Conservation (phyloP, 1,140 invertebrate species). For the Hyles euphorbiae region DNA sequence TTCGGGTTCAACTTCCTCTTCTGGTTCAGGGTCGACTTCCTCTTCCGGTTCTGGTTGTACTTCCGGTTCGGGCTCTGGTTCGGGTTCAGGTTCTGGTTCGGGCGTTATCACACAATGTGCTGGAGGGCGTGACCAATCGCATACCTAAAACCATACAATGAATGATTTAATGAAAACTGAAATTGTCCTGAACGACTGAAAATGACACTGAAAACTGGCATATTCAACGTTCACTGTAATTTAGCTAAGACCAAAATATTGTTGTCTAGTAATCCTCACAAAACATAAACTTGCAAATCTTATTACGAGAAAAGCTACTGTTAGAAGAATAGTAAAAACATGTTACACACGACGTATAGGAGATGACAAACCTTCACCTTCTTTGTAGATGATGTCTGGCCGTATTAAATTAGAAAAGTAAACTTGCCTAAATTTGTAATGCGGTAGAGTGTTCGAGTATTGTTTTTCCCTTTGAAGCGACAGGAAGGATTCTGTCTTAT, state of each 20-base stretch:
- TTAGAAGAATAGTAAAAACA: too few relatives aligned
- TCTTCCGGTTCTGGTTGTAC: slow-evolving; percentile 33
- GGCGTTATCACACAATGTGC: slow-evolving; percentile 28
- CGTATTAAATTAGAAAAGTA: too few relatives aligned
- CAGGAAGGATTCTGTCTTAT: too few relatives aligned
- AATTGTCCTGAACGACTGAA: neutral
- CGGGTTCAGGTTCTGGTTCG: slow-evolving; percentile 31
- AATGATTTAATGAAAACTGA: neutral
- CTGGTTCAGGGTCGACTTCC: slow-evolving; percentile 35
- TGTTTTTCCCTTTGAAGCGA: too few relatives aligned
- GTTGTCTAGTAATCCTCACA: neutral
- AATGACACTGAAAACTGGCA: neutral
- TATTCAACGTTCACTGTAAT: neutral
- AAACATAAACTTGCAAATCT: too few relatives aligned
- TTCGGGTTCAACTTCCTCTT: slow-evolving; percentile 36
- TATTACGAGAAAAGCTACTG: too few relatives aligned
- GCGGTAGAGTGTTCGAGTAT: too few relatives aligned
- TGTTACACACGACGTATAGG: too few relatives aligned
- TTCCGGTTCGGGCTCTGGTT: slow-evolving; percentile 32
- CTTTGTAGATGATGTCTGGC: too few relatives aligned
- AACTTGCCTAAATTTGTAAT: too few relatives aligned
- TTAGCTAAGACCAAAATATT: neutral
- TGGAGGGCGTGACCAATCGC: slow-evolving; percentile 48
- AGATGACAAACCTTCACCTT: too few relatives aligned
- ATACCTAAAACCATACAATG: slow-evolving; percentile 41